These are phyloP conservation scores for Tamandua tetradactyla DNA, from an alignment of 2,797 vertebrate species.

Conservation along the genomic window DNA sequence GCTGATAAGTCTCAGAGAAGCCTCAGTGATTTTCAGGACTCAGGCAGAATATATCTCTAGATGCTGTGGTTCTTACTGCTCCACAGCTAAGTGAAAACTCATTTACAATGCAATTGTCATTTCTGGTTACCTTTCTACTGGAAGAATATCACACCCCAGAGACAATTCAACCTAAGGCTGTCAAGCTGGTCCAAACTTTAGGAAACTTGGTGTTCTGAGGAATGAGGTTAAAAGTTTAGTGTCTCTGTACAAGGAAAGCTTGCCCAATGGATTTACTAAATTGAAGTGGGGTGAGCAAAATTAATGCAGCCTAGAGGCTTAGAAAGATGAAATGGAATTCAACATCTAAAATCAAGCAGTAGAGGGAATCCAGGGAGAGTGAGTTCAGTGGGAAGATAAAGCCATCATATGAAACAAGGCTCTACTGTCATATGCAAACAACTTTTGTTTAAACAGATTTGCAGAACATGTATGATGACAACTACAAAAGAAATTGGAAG, in stretches of 20 bases:
- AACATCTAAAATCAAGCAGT: background rate
- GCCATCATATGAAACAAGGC: background rate
- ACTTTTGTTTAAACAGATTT: background rate
- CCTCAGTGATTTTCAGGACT: background rate
- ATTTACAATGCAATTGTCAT: background rate
- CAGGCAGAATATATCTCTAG: background rate
- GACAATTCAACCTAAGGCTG: constrained; percentile 7
- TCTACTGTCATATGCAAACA: background rate
- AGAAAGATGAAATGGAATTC: constrained; percentile 35
- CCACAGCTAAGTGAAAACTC: background rate
- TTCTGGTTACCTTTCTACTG: constrained; percentile 34
- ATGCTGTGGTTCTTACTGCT: background rate
- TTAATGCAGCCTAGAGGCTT: background rate
- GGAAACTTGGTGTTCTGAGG: constrained; percentile 48
- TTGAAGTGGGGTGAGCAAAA: background rate
- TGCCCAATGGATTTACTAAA: background rate
- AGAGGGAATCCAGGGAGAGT: background rate
- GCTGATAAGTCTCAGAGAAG: background rate
- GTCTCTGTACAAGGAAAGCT: background rate
- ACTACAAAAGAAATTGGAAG: constrained; percentile 29
- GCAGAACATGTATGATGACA: constrained; percentile 59
- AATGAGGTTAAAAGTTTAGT: constrained; percentile 67
- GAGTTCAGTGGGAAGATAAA: constrained; percentile 27
- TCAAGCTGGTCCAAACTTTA: constrained; percentile 13
- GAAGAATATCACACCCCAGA: background rate